Evolutionary conservation across 2,113 vertebrate species (phyloP).

Genomic region (Phylloscopus trochiloides): DNA sequence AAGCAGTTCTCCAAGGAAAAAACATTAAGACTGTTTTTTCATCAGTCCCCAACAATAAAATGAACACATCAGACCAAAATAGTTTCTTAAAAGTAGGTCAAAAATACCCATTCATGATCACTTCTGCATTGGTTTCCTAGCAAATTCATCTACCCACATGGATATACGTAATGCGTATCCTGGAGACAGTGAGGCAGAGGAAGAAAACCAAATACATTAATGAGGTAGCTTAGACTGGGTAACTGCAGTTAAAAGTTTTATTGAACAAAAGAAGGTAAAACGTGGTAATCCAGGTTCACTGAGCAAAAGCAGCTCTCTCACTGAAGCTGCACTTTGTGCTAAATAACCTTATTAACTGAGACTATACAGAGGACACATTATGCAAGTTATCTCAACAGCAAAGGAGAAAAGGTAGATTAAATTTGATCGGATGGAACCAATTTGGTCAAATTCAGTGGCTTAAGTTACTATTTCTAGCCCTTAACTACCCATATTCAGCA

Average conservation of each 20-base stretch:
- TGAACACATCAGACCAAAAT: neutral
- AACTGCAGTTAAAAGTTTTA: constrained; percentile 74
- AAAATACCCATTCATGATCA: constrained; percentile 6
- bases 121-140: constrained; percentile 53
- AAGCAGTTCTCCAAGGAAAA: neutral
- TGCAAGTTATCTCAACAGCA: constrained; percentile 50
- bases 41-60: neutral
- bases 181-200: constrained; percentile 49
- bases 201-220: constrained; percentile 52
- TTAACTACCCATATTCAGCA: constrained; percentile 54
- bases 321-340: constrained; percentile 69
- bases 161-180: neutral
- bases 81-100: constrained; percentile 37
- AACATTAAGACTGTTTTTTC: neutral
- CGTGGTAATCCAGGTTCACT: constrained; percentile 66
- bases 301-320: constrained; percentile 67
- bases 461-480: constrained; percentile 57
- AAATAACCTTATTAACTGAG: constrained; percentile 66
- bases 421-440: constrained; percentile 13
- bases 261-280: constrained; percentile 73
- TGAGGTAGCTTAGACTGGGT: constrained; percentile 60
- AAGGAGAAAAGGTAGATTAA: constrained; percentile 46
- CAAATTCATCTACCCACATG: constrained; percentile 36
- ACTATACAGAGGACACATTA: constrained; percentile 62
- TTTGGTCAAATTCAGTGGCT: constrained; percentile 55